Percentiles rank a stretch among this genome's conserved stretches.
Conservation (phyloP, 2,888 invertebrate species). For the Ophion obscuratus region DNA sequence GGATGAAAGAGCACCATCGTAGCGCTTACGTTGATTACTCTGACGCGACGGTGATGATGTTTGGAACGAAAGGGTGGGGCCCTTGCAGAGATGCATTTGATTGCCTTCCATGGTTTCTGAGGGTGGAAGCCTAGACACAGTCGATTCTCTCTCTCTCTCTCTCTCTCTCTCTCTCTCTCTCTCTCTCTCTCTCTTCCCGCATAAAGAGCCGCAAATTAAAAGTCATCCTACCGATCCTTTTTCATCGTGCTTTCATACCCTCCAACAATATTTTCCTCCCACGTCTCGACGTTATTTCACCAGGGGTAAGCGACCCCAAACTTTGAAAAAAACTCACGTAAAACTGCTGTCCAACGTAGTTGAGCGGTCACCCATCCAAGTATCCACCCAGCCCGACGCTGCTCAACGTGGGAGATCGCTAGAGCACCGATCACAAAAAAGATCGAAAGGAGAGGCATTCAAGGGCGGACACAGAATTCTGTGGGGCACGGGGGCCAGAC, state of each 20-base stretch:
- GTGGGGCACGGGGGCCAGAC: no score
- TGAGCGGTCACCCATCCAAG: neutral
- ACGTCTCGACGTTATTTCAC: constrained; percentile 10
- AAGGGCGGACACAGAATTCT: no score
- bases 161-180: neutral
- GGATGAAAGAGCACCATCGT: constrained; percentile 43
- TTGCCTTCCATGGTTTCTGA: constrained; percentile 48
- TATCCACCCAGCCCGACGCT: neutral
- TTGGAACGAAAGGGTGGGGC: constrained; percentile 28
- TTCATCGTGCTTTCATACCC: constrained; percentile 28
- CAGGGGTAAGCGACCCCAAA: neutral
- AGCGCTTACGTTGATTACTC: constrained; percentile 65
- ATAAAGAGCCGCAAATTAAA: constrained; percentile 52
- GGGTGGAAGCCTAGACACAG: constrained; percentile 25
- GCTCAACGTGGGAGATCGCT: neutral
- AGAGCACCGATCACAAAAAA: neutral
- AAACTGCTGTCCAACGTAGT: neutral
- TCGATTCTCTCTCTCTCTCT: neutral
- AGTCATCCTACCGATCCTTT: constrained; percentile 59
- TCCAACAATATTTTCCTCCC: constrained; percentile 1
- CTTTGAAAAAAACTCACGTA: neutral
- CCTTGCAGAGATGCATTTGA: constrained; percentile 47
- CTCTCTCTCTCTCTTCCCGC: neutral
- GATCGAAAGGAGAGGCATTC: neutral
- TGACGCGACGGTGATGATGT: constrained; percentile 31